Conservation (phyloP, 2,797 vertebrate species). For the Lithobates pipiens region DNA sequence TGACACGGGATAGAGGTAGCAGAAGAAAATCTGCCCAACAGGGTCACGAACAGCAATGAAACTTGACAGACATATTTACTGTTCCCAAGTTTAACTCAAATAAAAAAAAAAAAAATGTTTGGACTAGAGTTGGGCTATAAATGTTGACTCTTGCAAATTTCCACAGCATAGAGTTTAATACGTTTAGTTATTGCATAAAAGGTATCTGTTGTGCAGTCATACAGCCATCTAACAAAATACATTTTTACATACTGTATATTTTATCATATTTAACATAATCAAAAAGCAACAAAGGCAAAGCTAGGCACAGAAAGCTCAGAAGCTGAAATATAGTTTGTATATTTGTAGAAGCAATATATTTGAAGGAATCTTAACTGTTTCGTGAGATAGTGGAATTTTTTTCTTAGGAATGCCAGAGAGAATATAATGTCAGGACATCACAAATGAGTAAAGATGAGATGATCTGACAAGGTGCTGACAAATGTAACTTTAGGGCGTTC, state of each 20-base stretch:
- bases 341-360: not conserved
- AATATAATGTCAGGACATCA: slow-evolving; percentile 36
- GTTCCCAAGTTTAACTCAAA: too few relatives aligned
- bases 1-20: too few relatives aligned
- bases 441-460: slow-evolving; percentile 47
- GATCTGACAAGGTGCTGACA: slow-evolving; percentile 54
- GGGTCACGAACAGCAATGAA: too few relatives aligned
- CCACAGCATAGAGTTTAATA: not conserved
- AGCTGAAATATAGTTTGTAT: not conserved
- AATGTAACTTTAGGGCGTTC: slow-evolving; percentile 40
- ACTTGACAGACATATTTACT: too few relatives aligned
- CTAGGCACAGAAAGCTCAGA: not conserved
- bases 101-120: too few relatives aligned
- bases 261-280: not conserved
- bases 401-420: not conserved
- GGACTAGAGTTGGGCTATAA: too few relatives aligned
- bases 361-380: not conserved
- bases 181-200: not conserved
- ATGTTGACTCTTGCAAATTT: too few relatives aligned
- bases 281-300: not conserved
- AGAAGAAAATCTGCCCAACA: too few relatives aligned
- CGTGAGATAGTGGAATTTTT: not conserved
- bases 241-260: not conserved
- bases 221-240: not conserved
- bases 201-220: not conserved